Percentiles rank a stretch among this genome's conserved stretches.
Conservation (phyloP, 2,888 invertebrate species). For the Drosophila austrosaltans region DNA sequence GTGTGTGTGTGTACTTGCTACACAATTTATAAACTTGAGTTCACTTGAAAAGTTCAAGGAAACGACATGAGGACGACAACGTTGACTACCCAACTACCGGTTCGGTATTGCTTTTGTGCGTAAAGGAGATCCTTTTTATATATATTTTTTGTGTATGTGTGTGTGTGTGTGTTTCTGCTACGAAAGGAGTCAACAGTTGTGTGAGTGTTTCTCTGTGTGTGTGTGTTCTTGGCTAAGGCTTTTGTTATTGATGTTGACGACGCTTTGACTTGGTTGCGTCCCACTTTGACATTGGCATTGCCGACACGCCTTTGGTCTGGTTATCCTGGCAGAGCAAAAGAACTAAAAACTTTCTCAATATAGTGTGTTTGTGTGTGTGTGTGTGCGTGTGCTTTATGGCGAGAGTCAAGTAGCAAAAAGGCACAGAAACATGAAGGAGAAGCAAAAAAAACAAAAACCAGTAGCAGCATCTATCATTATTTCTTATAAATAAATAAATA, state of each 20-base stretch:
- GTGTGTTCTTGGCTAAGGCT: constrained; percentile 12
- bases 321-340: not conserved
- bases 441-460: not conserved
- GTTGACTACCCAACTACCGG: constrained; percentile 17
- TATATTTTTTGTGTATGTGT: constrained; percentile 4
- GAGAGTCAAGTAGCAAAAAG: constrained; percentile 16
- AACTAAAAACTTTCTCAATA: not conserved
- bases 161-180: constrained; percentile 22
- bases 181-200: constrained; percentile 51
- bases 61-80: constrained; percentile 50
- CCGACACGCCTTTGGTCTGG: constrained; percentile 15
- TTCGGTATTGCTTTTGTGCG: constrained; percentile 12
- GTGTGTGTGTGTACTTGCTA: constrained; percentile 65
- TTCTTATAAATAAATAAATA: constrained; percentile 18
- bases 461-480: constrained; percentile 11
- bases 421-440: not conserved
- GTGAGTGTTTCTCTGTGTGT: constrained; percentile 23
- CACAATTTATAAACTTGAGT: constrained; percentile 78
- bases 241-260: constrained; percentile 43
- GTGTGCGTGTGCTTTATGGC: constrained; percentile 13
- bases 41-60: constrained; percentile 78
- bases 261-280: constrained; percentile 76
- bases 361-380: not conserved
- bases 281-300: constrained; percentile 60
- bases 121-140: constrained; percentile 46